A percentile compares a stretch with the other conserved stretches of the same genome.
Evolutionary conservation across 1,140 invertebrate genomes (phyloP).

Genomic region (Sitophilus oryzae): DNA sequence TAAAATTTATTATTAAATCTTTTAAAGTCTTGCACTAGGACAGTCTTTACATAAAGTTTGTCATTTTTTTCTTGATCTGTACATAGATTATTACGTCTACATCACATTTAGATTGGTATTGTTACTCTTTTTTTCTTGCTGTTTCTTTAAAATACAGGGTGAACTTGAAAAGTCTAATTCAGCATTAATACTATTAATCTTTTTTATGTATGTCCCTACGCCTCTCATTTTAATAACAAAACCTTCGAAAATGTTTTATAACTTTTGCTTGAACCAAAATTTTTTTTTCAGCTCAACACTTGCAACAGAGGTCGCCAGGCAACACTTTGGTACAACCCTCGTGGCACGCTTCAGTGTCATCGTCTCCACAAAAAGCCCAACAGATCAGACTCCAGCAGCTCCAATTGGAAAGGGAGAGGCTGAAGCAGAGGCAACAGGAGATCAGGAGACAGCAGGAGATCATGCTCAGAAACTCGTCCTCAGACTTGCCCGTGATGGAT

Average conservation of each 20-base stretch:
- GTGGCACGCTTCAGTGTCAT: conserved; percentile 45
- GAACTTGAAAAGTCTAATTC: no score
- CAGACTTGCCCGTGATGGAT: conserved; percentile 58
- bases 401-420: conserved; percentile 77
- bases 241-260: no score
- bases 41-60: no score
- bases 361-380: conserved; percentile 65
- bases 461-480: conserved; percentile 59
- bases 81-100: background rate
- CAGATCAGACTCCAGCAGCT: conserved; percentile 74
- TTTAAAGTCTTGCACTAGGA: no score
- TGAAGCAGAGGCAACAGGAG: conserved; percentile 83
- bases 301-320: conserved; percentile 37
- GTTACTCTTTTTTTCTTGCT: background rate
- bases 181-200: no score
- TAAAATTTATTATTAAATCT: no score
- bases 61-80: no score
- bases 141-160: background rate
- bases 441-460: conserved; percentile 75
- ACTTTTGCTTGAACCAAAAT: no score
- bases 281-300: conserved; percentile 33
- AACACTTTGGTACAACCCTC: conserved; percentile 43
- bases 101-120: background rate
- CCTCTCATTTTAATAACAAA: no score
- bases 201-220: no score